Evolutionary conservation across 2,113 vertebrate species (phyloP).

Genomic region (Columbina picui): DNA sequence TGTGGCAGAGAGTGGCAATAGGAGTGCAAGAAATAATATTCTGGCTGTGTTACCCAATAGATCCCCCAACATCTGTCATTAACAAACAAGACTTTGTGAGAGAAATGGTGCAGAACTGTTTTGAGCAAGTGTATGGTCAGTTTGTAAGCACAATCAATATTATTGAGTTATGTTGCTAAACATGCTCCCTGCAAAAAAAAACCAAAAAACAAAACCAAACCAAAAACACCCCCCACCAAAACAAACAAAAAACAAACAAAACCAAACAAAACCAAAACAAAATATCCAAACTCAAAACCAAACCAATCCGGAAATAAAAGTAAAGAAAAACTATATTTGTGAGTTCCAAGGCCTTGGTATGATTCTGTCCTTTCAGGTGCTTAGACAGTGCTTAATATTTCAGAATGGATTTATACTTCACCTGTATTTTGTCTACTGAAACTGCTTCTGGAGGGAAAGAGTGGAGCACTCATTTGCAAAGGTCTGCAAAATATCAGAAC

Average conservation of each 20-base stretch:
- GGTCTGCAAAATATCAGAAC: background rate
- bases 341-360: background rate
- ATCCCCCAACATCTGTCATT: background rate
- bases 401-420: background rate
- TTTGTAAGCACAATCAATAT: background rate
- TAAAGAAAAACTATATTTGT: background rate
- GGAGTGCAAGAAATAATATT: background rate
- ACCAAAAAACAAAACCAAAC: too few relatives aligned
- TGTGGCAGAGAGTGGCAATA: background rate
- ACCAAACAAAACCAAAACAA: background rate
- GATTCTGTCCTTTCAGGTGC: background rate
- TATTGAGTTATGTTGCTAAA: background rate
- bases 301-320: too few relatives aligned
- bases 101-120: background rate
- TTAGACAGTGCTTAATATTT: background rate
- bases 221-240: background rate
- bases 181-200: too few relatives aligned
- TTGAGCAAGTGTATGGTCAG: background rate
- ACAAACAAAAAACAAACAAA: accelerated
- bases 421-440: background rate
- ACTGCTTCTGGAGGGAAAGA: background rate
- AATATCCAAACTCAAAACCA: background rate
- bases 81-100: background rate
- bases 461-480: background rate
- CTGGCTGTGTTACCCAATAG: background rate